Base-by-base conservation (phyloP, 2,113 vertebrate species). In the Oryzias celebensis region DNA sequence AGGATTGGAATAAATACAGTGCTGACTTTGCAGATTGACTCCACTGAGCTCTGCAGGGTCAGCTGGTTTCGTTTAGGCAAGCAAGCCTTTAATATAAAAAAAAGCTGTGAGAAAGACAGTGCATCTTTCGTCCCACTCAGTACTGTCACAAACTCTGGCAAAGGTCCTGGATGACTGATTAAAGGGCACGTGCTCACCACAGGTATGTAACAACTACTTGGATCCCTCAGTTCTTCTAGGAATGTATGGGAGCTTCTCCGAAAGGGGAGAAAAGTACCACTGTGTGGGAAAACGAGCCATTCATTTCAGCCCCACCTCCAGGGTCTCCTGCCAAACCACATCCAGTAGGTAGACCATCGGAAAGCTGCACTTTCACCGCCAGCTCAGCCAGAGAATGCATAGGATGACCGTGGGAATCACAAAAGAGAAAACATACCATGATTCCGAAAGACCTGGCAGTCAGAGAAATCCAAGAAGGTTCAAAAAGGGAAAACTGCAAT, bases 151-250 rank as follows among this genome's bases (percentile, higher is more conserved):
- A 75, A 81, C 62, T 49, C 76, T 56, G 65, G 64, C 49, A 57
- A 51, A 46, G 70, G 80, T 73, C 55, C 49, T 66, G 22, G 4
- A 74, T 65, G 69, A 72, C 65, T 52, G 84, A 90, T 89, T 89
- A 86, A 71, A 88, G 87, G 77, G 77, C 45, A 23, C 44, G 18
- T 42, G 42, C 68, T 74, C 4, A 61, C 87, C 83, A 18, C 82
- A 85, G 83, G 72, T 81, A 80, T 82, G 80, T 69, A 70, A 80
- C 81, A 59, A 78, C 84, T 75, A 73, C 82, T 83, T 78, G 54
- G 66, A 45, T 75, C 53, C 66, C 65, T n/a, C 75, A 68, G 15
- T 8, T 45, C 54, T 58, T 62, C 46, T 60, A 87, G 83, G 85
- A 90, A 88, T 88, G 81, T 65, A 62, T 81, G 86, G 85, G 77